Evolutionary conservation across 2,113 vertebrate species (phyloP).

Genomic region (Grantiella picta): DNA sequence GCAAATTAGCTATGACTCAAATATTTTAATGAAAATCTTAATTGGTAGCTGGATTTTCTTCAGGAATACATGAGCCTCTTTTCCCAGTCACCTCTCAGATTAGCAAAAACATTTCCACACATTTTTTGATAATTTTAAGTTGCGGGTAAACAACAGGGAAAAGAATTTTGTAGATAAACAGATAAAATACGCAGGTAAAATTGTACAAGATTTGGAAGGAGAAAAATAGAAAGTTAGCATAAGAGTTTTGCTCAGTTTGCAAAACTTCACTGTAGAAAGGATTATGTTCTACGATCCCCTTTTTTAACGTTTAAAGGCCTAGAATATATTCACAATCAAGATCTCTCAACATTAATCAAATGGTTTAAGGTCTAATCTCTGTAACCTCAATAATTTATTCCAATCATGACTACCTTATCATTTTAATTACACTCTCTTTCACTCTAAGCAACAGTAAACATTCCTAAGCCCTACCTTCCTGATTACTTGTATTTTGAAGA

Average conservation of each 20-base stretch:
- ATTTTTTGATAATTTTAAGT: background rate
- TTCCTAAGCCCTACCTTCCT: background rate
- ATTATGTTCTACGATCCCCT: background rate
- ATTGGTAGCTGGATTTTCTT: constrained; percentile 20
- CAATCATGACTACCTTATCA: background rate
- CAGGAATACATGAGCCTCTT: background rate
- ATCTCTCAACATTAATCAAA: background rate
- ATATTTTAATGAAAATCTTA: constrained; percentile 59
- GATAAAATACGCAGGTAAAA: background rate
- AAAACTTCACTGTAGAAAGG: background rate
- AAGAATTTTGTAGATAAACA: background rate
- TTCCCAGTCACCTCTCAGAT: background rate
- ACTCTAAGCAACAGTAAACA: background rate
- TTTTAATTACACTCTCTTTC: background rate
- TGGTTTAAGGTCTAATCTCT: background rate
- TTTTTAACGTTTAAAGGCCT: background rate
- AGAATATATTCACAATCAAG: background rate
- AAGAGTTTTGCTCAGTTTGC: background rate
- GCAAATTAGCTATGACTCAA: constrained; percentile 44
- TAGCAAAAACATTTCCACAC: background rate
- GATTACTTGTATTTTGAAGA: background rate
- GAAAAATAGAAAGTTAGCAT: background rate
- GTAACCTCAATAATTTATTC: background rate
- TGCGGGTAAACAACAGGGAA: background rate
- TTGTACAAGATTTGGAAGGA: background rate